Base-by-base conservation (phyloP, 2,888 invertebrate species). In the Ophioninae sp. region DNA sequence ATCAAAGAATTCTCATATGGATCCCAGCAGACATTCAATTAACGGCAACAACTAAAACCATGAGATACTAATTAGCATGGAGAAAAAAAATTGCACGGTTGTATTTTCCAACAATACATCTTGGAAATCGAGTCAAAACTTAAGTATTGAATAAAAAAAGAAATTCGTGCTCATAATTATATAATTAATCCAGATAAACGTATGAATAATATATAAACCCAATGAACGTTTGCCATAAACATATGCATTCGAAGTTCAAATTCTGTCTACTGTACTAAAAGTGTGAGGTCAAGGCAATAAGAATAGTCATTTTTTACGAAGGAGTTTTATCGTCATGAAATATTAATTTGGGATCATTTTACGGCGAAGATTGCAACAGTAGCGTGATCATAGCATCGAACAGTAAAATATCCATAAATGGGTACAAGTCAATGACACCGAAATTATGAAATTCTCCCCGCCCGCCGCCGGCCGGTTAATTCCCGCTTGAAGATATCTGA, bases 381-480 rank as follows among this genome's bases (percentile, higher is more conserved):
- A 13, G 6, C n/a, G 6, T 30, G 8, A 68, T 20, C 44, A 68
- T 68, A 13, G 50, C 23, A 50, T n/a, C 10, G 50, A 70, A 44
- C 41, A 50, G 13, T 30, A 23, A 13, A 41, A 39, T 72, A 39
- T 41, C 6, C 62, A 7, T 23, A 65, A 65, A 50, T 65, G 56
- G 13, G 75, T 56, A 20, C 75, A 73, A 72, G 83, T 69, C 82
- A 85, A 80, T 79, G 80, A 83, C 75, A 84, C 68, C 10, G 61
- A 78, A 69, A 73, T 79, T 72, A 73, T 73, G 75, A 67, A 57
- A 76, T 50, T 21, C 73, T 57, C 73, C 57, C 64, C 7, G 70
- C 59, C 50, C 56, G 57, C 30, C 30, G 3, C 30, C 30, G 30
- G 30, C 1, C 1, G 23, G 44, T 39, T 17, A 64, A 67, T 61